Evolutionary conservation across 1,140 invertebrate species (phyloP).

Genomic region (Eueides isabella): DNA sequence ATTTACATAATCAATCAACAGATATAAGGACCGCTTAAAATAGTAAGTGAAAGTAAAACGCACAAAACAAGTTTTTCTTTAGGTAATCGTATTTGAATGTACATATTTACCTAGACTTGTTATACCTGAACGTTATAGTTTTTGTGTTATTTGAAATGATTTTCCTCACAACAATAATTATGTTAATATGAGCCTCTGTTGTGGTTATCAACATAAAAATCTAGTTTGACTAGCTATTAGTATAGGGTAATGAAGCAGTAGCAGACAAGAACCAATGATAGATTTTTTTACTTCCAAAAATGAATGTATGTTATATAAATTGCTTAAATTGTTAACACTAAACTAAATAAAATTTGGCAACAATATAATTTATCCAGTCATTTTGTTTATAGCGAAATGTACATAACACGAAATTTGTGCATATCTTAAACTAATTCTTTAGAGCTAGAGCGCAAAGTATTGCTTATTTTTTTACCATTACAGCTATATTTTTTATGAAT

Average conservation of each 20-base stretch:
- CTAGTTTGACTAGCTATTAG: not conserved
- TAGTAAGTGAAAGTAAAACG: not conserved
- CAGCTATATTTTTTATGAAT: no score
- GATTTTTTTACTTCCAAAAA: no score
- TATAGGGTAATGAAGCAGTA: not conserved
- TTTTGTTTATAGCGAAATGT: no score
- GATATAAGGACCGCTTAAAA: not conserved
- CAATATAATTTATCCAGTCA: no score
- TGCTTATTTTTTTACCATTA: no score
- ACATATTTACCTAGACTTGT: conserved; percentile 12
- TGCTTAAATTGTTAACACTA: no score
- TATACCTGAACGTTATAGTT: conserved; percentile 16
- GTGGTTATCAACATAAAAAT: not conserved
- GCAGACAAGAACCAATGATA: no score
- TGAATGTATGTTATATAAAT: no score
- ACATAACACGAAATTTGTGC: no score
- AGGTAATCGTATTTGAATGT: conserved; percentile 7
- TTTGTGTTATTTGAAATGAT: conserved; percentile 5
- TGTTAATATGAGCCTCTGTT: not conserved
- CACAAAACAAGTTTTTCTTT: not conserved
- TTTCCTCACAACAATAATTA: not conserved
- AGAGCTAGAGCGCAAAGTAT: no score
- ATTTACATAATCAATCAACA: not conserved
- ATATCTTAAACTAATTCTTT: no score
- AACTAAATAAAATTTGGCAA: no score